Conservation (phyloP, 2,113 vertebrate species). For the Uria lomvia region DNA sequence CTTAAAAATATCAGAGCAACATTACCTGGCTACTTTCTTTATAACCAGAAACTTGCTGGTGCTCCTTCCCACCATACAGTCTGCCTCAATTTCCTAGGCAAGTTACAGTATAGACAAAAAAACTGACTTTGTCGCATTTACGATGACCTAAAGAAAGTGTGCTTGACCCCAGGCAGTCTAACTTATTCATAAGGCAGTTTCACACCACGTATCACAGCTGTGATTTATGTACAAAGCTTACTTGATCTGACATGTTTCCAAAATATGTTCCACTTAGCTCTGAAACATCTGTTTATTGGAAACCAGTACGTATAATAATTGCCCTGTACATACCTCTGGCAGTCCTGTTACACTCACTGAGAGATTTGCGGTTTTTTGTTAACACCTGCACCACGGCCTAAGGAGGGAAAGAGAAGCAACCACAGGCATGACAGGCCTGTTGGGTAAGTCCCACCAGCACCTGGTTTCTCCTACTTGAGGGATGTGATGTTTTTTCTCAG, state of each 20-base stretch:
- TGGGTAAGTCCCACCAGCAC: not conserved
- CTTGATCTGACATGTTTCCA: not conserved
- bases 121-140: not conserved
- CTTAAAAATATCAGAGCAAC: not conserved
- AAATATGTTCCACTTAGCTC: not conserved
- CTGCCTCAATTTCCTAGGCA: not conserved
- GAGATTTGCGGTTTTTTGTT: not conserved
- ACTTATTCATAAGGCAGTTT: not conserved
- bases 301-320: not conserved
- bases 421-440: fast-evolving
- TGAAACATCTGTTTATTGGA: not conserved
- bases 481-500: not conserved
- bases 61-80: not conserved
- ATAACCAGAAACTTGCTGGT: not conserved
- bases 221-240: conserved; percentile 3
- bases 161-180: not conserved
- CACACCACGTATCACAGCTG: not conserved
- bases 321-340: not conserved
- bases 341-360: not conserved
- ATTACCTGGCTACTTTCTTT: not conserved
- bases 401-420: not conserved
- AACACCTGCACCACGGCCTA: not conserved
- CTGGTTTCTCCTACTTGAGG: not conserved
- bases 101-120: not conserved
- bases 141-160: not conserved